phyloP scores from a whole-genome alignment of 2,797 vertebrate species.

The Protonibea diacanthus region DNA sequence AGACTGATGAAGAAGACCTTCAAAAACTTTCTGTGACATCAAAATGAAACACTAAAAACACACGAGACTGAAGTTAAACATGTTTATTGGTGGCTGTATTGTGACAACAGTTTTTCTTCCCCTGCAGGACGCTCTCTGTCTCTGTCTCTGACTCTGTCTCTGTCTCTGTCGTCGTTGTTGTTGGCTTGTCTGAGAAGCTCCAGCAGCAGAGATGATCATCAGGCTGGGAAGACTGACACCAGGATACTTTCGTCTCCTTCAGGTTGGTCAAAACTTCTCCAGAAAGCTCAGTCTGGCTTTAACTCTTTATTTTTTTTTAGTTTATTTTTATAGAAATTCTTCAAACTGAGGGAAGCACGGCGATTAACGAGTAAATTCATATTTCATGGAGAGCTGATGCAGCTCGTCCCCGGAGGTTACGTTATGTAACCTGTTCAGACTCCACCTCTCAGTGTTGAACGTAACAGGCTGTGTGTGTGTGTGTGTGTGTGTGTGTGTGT shows the following conservation, averaged over 20 bases:
- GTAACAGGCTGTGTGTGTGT: background rate
- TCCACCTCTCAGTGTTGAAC: background rate
- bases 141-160: no score
- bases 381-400: conserved; percentile 46
- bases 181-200: conserved; percentile 15
- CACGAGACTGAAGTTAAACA: no score
- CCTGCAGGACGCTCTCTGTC: conserved; percentile 27
- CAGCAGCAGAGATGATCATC: conserved; percentile 82
- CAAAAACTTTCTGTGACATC: background rate
- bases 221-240: conserved; percentile 89
- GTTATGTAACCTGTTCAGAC: conserved; percentile 48
- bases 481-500: background rate
- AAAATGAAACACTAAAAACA: no score
- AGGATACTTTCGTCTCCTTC: conserved; percentile 91
- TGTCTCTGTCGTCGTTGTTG: background rate
- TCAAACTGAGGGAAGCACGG: background rate
- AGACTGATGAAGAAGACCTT: no score
- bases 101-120: background rate
- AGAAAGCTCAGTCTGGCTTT: background rate
- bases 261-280: conserved; percentile 77
- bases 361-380: conserved; percentile 12
- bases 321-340: background rate
- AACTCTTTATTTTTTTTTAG: background rate
- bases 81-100: background rate
- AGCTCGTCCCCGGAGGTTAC: conserved; percentile 17